Percentiles rank a stretch among this genome's conserved stretches.
Evolutionary conservation across 35 echinoderm and acorn worm genomes (phyloP).

Genomic region (Strongylocentrotus purpuratus): DNA sequence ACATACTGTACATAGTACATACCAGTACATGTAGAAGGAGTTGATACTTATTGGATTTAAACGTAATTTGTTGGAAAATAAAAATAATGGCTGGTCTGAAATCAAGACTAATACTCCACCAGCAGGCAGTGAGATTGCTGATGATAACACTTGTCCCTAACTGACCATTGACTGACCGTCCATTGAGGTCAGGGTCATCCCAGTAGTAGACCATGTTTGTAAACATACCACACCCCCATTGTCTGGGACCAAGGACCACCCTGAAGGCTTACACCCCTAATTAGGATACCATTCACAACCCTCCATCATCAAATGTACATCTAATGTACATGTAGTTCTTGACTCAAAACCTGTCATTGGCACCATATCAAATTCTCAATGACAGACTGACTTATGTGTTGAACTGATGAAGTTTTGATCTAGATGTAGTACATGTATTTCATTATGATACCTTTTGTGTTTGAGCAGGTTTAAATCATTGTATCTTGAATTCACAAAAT

Average conservation of each 20-base stretch:
- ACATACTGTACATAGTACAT: too few relatives aligned
- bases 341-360: not conserved
- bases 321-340: not conserved
- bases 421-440: not conserved
- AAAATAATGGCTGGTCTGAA: not conserved
- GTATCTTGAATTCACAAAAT: too few relatives aligned
- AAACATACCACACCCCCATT: slow-evolving; percentile 8
- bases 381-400: too few relatives aligned
- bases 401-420: not conserved
- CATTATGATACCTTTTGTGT: too few relatives aligned
- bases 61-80: too few relatives aligned
- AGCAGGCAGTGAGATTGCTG: not conserved
- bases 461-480: too few relatives aligned
- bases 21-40: too few relatives aligned
- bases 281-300: not conserved
- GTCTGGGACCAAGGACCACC: not conserved
- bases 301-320: not conserved
- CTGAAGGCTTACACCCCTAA: not conserved
- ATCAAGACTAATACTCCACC: not conserved
- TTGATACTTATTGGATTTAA: too few relatives aligned
- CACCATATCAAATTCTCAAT: too few relatives aligned
- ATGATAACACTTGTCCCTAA: not conserved
- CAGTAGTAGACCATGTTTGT: not conserved
- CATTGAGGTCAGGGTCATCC: not conserved
- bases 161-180: not conserved